Conservation (phyloP, 2,888 invertebrate species). For the Cyaniris semiargus region DNA sequence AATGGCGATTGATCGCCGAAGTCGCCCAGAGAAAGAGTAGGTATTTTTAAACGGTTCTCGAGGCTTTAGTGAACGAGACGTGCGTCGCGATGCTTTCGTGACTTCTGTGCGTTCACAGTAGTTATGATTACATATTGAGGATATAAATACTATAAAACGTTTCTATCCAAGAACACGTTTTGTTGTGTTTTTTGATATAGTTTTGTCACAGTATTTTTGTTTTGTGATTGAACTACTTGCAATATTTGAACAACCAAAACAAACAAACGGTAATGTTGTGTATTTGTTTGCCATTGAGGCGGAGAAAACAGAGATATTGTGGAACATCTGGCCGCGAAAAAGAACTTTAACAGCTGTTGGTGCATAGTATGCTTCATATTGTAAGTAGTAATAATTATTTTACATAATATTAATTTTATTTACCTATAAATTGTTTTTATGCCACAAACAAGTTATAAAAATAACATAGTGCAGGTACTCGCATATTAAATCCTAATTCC, state of each 20-base stretch:
- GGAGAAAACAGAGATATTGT: constrained; percentile 52
- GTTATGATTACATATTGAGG: constrained; percentile 45
- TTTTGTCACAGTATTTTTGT: too few relatives aligned
- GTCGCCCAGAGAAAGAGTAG: constrained; percentile 7
- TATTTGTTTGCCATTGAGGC: constrained; percentile 61
- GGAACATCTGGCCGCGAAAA: constrained; percentile 50
- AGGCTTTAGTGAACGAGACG: constrained; percentile 67
- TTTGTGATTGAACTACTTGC: constrained; percentile 41
- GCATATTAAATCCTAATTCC: not conserved
- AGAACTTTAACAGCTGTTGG: constrained; percentile 65
- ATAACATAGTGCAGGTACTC: not conserved
- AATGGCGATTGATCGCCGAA: constrained; percentile 23
- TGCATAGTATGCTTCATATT: constrained; percentile 75
- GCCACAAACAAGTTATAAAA: not conserved
- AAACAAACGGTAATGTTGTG: constrained; percentile 65
- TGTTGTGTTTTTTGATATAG: constrained; percentile 34
- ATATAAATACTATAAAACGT: constrained; percentile 39
- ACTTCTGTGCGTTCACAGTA: constrained; percentile 74
- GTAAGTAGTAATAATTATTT: constrained; percentile 56
- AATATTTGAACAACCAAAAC: constrained; percentile 42
- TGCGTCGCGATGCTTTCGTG: constrained; percentile 61
- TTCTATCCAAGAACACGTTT: constrained; percentile 38
- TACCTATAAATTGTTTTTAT: not conserved
- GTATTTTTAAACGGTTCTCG: constrained; percentile 48
- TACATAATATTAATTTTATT: too few relatives aligned